Evolutionary conservation across 1,140 invertebrate genomes (phyloP).

Genomic region (Bombus confusus): DNA sequence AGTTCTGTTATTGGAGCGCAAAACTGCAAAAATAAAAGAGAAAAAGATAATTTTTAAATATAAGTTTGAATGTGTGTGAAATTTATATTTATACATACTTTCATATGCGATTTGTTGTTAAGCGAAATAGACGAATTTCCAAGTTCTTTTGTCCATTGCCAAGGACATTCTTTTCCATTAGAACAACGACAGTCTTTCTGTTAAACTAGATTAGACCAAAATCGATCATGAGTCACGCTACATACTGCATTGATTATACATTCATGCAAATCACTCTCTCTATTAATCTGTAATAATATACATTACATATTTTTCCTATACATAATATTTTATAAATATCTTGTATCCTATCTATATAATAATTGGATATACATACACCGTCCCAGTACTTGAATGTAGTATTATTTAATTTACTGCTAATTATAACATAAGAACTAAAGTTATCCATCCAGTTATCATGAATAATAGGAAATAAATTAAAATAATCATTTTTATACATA

Average conservation of each 20-base stretch:
- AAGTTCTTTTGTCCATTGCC: conserved; percentile 73
- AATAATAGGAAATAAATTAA: conserved; percentile 32
- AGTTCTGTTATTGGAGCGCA: conserved; percentile 66
- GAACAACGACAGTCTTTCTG: conserved; percentile 83
- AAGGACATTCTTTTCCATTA: conserved; percentile 83
- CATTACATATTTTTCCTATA: conserved; percentile 1
- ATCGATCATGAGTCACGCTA: conserved; percentile 82
- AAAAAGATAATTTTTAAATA: background rate
- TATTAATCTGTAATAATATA: conserved; percentile 76
- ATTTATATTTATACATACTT: conserved; percentile 74
- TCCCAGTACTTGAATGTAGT: conserved; percentile 73
- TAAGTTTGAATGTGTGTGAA: background rate
- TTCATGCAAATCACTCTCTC: conserved; percentile 82
- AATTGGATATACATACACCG: conserved; percentile 64
- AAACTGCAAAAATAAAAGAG: conserved; percentile 70
- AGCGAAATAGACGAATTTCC: conserved; percentile 78
- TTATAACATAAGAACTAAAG: conserved; percentile 65
- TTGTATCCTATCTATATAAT: background rate
- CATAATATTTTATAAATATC: conserved; percentile 1
- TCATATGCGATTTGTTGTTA: conserved; percentile 83
- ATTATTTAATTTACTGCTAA: conserved; percentile 71
- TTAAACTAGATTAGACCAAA: conserved; percentile 82
- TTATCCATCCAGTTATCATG: conserved; percentile 34
- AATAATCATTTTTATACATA: conserved; percentile 43
- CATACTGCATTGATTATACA: conserved; percentile 81